Conservation (phyloP, 2,797 vertebrate species). For the Erithacus rubecula region DNA sequence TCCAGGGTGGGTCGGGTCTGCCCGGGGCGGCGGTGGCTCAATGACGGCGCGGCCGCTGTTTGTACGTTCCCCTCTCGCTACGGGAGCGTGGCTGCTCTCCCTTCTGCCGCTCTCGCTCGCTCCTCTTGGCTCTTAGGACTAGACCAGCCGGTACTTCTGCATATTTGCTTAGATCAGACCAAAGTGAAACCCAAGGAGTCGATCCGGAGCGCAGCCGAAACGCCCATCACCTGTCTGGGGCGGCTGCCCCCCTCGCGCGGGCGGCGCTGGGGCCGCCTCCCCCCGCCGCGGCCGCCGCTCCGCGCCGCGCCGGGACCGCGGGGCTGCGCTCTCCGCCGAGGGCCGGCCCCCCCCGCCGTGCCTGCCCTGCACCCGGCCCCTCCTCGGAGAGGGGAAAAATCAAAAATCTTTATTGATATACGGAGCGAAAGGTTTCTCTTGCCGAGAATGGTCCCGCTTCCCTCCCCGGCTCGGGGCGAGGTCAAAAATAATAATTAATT, state of each 20-base stretch:
- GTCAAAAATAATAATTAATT: slow-evolving; percentile 44
- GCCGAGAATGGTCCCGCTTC: slow-evolving; percentile 5
- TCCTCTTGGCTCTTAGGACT: slow-evolving; percentile 68
- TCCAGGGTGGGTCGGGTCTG: slow-evolving; percentile 60
- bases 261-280: slow-evolving; percentile 19
- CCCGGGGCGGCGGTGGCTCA: slow-evolving; percentile 61
- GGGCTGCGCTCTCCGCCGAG: not conserved
- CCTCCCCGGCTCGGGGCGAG: not conserved
- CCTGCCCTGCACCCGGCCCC: not conserved
- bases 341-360: not conserved
- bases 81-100: slow-evolving; percentile 56
- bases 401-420: slow-evolving; percentile 28
- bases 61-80: slow-evolving; percentile 63
- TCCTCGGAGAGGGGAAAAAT: not conserved
- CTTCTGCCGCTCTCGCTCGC: slow-evolving; percentile 25
- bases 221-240: slow-evolving; percentile 79
- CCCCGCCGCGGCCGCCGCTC: slow-evolving; percentile 37
- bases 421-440: not conserved
- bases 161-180: slow-evolving; percentile 75
- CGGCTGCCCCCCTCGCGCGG: slow-evolving; percentile 48
- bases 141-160: slow-evolving; percentile 78
- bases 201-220: slow-evolving; percentile 76
- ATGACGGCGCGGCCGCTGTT: slow-evolving; percentile 43
- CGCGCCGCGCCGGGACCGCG: slow-evolving; percentile 28
- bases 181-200: slow-evolving; percentile 78